Base-by-base conservation (phyloP, 2,888 invertebrate species). In the Lasioglossum calceatum region DNA sequence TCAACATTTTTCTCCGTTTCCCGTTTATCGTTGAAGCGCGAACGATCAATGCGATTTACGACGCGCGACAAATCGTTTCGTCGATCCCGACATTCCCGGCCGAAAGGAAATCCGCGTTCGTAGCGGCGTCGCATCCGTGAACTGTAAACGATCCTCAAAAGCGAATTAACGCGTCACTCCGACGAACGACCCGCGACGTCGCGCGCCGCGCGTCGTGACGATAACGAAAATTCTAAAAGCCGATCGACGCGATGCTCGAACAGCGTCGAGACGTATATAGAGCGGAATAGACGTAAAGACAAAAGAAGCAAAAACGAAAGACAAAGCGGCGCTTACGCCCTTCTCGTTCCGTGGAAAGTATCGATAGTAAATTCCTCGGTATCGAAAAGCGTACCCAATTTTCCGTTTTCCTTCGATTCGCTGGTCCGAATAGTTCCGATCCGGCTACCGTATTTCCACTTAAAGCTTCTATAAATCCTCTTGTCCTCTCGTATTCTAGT, bases 401-500 rank as follows among this genome's bases (percentile, higher is more conserved):
- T 72, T 27, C 23, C 27, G 47, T 73, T 47, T 8, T 8, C 2
- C 47, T 32, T 73, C 47, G 47, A 73, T 73, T 73, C 44, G 19
- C 47, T 32, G 44, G 19, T 16, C 14, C 36, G 19, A 73, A 47
- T 7, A 19, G 73, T 73, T 23, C 8, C 47, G 73, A 32, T 47
- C 23, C 19, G 71, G 39, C 12, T 71, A 19, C 50, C 73, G 73
- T 50, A 50, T 50, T 73, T 47, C 73, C 72, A 73, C 44, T 73
- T 73, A 72, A 44, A n/a, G 44, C 47, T 73, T 73, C 47, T 16
- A 47, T 32, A 47, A 32, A 27, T 47, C 44, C 44, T 44, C 44
- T 27, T 72, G 64, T 64, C 64, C 64, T 19, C 14, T 12, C 27
- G 27, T 27, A 27, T 27, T 61, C 27, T 61, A 14, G 27, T 27